Evolutionary conservation across 1,140 invertebrate species (phyloP).

Genomic region (Brachionus calyciflorus): DNA sequence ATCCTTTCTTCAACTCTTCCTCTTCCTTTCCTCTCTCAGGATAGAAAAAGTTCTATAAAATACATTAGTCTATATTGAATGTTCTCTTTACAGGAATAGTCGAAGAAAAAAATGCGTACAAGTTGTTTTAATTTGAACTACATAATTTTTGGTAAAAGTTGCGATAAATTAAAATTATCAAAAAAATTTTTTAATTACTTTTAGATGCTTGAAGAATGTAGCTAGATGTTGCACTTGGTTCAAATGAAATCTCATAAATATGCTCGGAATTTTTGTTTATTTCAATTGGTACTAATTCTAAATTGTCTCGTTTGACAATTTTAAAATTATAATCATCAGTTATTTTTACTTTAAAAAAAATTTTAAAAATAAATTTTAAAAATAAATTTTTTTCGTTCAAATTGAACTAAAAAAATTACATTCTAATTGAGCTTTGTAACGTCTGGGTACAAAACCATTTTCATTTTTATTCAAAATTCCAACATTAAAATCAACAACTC

Average conservation of each 20-base stretch:
- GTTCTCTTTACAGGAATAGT: too few relatives aligned
- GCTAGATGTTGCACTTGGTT: constrained; percentile 15
- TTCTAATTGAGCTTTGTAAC: not conserved
- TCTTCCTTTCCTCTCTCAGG: too few relatives aligned
- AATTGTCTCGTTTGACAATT: constrained; percentile 30
- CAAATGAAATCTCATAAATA: constrained; percentile 20
- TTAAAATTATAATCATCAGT: constrained; percentile 20
- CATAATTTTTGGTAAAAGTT: not conserved
- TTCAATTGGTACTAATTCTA: constrained; percentile 16
- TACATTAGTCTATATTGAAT: too few relatives aligned
- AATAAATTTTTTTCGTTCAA: not conserved
- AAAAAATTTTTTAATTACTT: not conserved
- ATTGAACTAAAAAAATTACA: not conserved
- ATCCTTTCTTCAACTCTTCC: too few relatives aligned
- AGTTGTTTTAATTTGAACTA: not conserved
- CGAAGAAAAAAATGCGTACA: too few relatives aligned
- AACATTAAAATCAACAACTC: constrained; percentile 32
- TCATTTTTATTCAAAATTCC: constrained; percentile 21
- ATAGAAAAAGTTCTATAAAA: too few relatives aligned
- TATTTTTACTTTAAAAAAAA: constrained; percentile 28
- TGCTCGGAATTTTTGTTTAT: constrained; percentile 2
- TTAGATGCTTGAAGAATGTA: constrained; percentile 30
- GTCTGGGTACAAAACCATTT: not conserved
- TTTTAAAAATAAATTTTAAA: not conserved
- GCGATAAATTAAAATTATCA: not conserved